Conservation (phyloP, 2,113 vertebrate species). For the Platysternon megacephalum region DNA sequence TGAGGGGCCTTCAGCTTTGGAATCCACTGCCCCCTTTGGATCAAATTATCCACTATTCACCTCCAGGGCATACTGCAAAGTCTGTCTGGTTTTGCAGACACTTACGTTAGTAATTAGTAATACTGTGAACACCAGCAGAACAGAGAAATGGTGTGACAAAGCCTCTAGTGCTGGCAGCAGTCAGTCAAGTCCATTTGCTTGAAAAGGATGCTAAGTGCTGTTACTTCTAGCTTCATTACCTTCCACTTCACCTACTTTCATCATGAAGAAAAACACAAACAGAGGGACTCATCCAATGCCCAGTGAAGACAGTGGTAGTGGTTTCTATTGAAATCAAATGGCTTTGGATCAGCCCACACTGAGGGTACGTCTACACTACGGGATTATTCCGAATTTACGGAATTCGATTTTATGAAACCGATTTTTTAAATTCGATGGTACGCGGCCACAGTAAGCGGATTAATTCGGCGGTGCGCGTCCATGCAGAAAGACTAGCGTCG, state of each 20-base stretch:
- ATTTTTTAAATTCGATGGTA: too few species aligned
- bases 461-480: too few species aligned
- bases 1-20: background rate
- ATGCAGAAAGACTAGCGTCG: too few species aligned
- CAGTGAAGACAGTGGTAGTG: fast-evolving
- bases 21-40: background rate
- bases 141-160: background rate
- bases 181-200: background rate
- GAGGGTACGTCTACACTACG: too few species aligned
- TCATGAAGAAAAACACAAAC: background rate
- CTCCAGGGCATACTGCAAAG: background rate
- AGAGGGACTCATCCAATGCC: background rate
- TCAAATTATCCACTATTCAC: background rate
- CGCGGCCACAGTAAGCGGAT: too few species aligned
- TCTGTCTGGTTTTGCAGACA: background rate
- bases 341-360: background rate
- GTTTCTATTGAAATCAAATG: background rate
- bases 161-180: fast-evolving
- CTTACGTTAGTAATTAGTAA: background rate
- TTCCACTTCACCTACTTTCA: background rate
- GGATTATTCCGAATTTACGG: too few species aligned
- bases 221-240: background rate
- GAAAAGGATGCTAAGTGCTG: background rate
- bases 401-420: too few species aligned
- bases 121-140: background rate